Evolutionary conservation across 2,797 vertebrate species (phyloP).

Genomic region (Pipistrellus nathusii): DNA sequence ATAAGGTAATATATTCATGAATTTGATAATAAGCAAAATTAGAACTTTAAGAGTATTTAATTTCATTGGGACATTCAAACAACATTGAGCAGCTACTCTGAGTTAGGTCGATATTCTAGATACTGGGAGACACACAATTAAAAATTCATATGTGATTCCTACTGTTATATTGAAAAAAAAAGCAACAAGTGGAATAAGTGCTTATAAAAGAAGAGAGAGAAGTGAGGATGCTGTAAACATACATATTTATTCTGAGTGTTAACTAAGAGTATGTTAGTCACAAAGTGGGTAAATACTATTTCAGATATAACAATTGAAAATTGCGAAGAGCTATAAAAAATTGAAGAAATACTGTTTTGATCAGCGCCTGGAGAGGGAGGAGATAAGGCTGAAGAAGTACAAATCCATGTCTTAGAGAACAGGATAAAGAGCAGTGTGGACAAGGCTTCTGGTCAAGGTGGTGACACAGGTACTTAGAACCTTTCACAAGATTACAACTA

Average conservation of each 20-base stretch:
- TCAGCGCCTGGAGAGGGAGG: neutral
- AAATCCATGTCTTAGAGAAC: neutral
- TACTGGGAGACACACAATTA: neutral
- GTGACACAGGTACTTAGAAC: neutral
- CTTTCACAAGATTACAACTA: neutral
- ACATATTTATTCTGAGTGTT: neutral
- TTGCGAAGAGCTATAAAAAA: neutral
- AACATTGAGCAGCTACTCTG: neutral
- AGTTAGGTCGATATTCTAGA: neutral
- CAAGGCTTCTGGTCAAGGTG: neutral
- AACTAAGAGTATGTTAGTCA: neutral
- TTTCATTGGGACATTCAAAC: neutral
- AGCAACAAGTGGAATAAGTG: neutral
- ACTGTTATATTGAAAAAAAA: neutral
- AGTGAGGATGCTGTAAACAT: neutral
- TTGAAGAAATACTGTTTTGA: neutral
- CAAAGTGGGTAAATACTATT: neutral
- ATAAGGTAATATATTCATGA: neutral
- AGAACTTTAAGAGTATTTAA: neutral
- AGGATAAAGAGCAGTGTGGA: neutral
- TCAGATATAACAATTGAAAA: neutral
- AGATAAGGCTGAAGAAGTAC: neutral
- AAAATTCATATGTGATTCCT: neutral
- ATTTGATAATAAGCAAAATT: conserved; percentile 1
- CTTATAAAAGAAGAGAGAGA: neutral